Conservation (phyloP, 2,113 vertebrate genomes). For the Crotalus helleri region DNA sequence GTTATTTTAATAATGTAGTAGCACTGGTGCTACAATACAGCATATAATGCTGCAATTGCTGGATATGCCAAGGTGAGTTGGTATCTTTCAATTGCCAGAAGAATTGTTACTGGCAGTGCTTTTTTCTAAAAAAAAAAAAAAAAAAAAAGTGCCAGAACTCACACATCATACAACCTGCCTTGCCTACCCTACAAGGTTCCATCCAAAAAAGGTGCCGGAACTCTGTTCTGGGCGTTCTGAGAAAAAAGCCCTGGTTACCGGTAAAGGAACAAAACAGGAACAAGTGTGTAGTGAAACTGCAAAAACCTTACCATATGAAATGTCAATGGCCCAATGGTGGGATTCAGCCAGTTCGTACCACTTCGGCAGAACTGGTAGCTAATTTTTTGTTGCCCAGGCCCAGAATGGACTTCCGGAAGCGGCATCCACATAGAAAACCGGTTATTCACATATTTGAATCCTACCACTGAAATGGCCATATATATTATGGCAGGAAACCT, state of each 20-base stretch:
- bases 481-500: neutral
- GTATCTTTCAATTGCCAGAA: neutral
- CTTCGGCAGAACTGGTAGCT: too few species aligned
- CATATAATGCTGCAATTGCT: neutral
- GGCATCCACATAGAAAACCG: too few species aligned
- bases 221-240: too few species aligned
- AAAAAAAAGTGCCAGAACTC: too few species aligned
- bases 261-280: neutral
- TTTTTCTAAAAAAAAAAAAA: too few species aligned
- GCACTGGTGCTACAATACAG: neutral
- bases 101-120: neutral
- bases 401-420: too few species aligned
- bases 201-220: too few species aligned
- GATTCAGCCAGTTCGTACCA: too few species aligned
- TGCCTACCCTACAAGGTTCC: too few species aligned
- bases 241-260: neutral
- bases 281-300: neutral
- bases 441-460: too few species aligned
- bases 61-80: neutral
- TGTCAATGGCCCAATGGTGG: neutral
- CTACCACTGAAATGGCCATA: neutral
- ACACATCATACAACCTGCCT: too few species aligned
- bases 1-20: neutral
- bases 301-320: neutral
- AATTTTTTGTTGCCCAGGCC: too few species aligned